Base-by-base conservation (phyloP, 2,888 invertebrate species). In the Perizoma affinitatum region DNA sequence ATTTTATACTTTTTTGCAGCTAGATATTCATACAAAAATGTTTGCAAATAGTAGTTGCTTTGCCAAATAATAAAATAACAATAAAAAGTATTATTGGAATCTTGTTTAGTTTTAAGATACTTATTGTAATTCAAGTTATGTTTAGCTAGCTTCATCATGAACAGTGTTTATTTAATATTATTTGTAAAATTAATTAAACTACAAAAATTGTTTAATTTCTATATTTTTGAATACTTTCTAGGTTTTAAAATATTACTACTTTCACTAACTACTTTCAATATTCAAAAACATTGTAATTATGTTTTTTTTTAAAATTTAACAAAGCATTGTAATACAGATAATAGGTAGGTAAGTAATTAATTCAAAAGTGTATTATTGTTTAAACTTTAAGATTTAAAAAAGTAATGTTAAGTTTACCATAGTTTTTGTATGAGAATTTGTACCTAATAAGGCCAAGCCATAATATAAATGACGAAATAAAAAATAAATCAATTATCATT, bases 61-160 rank as follows among this genome's bases (percentile, higher is more conserved):
- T 57, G 11, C 67, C 69, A 67, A 69, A 69, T 60, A 64, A 67
- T 61, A 66, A 63, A 52, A 61, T 51, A 42, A 61, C 61, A 63
- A 59, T 58, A 41, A 52, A 6, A 66, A 69, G 67, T 69, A 69
- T 69, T 69, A 69, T 63, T 67, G 58, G 67, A 66, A 69, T 67
- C 69, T 67, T 65, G 42, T 57, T 63, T 58, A 54, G 22, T 55
- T 48, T 43, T 58, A 47, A 52, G 36, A 40, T 46, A n/a, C n/a
- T n/a, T n/a, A 36, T 44, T 63, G 63, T 65, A 59, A 65, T 65
- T 59, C 52, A 44, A 53, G 38, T 49, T 58, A 42, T 33, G 50
- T 62, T 46, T 65, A 61, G 54, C 36, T 38, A 33, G 42, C 22
- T 22, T 22, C 22, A 22, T 3, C 44, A 54, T 60, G 10, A 55